Base-by-base conservation (phyloP, 2,888 invertebrate species). In the Limnephilus marmoratus region DNA sequence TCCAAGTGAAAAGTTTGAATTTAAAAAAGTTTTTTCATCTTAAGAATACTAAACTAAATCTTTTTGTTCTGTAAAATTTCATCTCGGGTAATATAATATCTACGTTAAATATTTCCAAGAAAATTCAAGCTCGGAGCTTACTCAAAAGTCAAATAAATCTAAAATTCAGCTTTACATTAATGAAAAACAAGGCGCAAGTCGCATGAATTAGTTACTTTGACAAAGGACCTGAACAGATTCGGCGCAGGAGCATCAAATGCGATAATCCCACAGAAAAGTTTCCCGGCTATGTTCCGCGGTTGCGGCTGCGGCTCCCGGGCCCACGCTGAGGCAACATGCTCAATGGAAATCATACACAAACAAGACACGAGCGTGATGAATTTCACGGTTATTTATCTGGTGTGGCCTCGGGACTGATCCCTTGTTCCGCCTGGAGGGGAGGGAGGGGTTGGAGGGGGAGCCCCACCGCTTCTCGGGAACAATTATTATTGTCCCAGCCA, bases 231-330 rank as follows among this genome's bases (percentile, higher is more conserved):
- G 45, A 86, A 86, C 45, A 41, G 45, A 49, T 45, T 86, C n/a
- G 29, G 41, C 29, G n/a, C 24, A 45, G 29, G 49, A 37, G 24
- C 86, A 86, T 86, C 86, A 41, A 86, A n/a, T 86, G 86, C 86
- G 86, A 45, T 86, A 86, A 45, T 86, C 86, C 86, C 15, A 45
- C 24, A 86, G 86, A 86, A 86, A 86, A 86, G 86, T 86, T 86
- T n/a, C 29, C n/a, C 2, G 13, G 29, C 86, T 29, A 86, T 86
- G 85, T 85, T 85, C 24, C 12, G 85, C 85, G 85, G 85, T 85
- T 24, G 49, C 37, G 29, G n/a, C n/a, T 45, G 49, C 37, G 24
- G 68, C 68, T 24, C 24, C 68, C 68, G 24, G 24, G 68, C 24
- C 24, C 7, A 7, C 0, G 37, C 37, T 37, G 37, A 37, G 68